phyloP scores from a whole-genome alignment of 30 jellyfish, hydroid and myxozoan genomes.

The Aurelia sp. region DNA sequence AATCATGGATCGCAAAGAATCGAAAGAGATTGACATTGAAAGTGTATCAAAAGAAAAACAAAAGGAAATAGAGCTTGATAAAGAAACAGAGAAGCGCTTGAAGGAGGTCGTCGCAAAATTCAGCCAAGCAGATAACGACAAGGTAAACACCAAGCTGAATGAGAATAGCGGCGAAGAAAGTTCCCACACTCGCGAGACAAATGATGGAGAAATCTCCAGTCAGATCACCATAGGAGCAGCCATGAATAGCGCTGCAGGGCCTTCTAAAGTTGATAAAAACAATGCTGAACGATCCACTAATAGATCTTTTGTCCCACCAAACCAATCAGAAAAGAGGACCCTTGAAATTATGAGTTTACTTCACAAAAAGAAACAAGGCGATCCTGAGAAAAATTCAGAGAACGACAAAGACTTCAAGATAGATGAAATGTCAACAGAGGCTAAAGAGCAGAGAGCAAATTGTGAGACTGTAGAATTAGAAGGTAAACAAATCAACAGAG shows the following conservation, averaged over 20 bases:
- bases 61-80: background rate
- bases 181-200: constrained; percentile 74
- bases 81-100: constrained; percentile 20
- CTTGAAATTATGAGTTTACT: constrained; percentile 5
- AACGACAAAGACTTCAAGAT: constrained; percentile 1
- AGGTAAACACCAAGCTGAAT: constrained; percentile 43
- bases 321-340: constrained; percentile 42
- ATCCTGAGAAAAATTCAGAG: constrained; percentile 27
- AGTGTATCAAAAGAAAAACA: constrained; percentile 14
- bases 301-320: constrained; percentile 16
- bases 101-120: constrained; percentile 50
- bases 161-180: constrained; percentile 18
- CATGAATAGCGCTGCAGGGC: background rate
- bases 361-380: constrained; percentile 1
- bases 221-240: constrained; percentile 17
- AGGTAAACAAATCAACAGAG: constrained; percentile 15
- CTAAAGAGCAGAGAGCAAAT: constrained; percentile 9
- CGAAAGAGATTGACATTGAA: background rate
- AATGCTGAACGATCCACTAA: constrained; percentile 6
- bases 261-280: constrained; percentile 13
- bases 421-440: constrained; percentile 26
- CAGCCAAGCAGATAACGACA: constrained; percentile 61
- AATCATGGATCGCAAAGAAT: background rate
- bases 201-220: background rate
- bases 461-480: constrained; percentile 10